phyloP scores from a whole-genome alignment of 2,797 vertebrate species.

The Macropus fuliginosus region DNA sequence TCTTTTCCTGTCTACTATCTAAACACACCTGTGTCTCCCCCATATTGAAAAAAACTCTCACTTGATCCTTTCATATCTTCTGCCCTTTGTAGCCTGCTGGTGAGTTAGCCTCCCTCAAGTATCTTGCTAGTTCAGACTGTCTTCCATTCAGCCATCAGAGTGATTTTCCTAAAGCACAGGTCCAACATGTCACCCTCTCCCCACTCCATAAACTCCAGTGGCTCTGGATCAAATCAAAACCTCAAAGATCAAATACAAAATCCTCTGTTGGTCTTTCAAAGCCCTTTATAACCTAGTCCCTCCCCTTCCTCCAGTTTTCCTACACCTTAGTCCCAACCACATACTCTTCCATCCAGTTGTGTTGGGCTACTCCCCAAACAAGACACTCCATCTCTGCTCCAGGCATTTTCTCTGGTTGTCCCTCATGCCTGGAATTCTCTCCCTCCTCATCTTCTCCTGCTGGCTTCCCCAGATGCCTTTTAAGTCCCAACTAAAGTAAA shows the following conservation, averaged over 20 bases:
- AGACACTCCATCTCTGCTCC: not conserved
- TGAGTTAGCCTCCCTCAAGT: not conserved
- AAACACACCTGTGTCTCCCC: not conserved
- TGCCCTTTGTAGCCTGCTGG: not conserved
- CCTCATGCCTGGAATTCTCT: not conserved
- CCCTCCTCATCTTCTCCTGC: not conserved
- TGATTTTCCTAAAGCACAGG: not conserved
- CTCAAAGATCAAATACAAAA: not conserved
- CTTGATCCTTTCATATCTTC: not conserved
- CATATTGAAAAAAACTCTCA: not conserved
- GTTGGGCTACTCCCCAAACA: no score
- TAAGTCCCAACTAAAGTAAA: not conserved
- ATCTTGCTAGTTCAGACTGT: not conserved
- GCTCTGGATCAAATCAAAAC: not conserved
- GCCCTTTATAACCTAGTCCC: not conserved
- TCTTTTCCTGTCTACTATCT: not conserved
- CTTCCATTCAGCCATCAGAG: not conserved
- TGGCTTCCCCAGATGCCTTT: not conserved
- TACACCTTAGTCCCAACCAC: not conserved
- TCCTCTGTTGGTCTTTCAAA: not conserved
- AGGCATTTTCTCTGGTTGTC: not conserved
- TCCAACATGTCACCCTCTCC: not conserved
- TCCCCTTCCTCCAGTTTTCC: not conserved
- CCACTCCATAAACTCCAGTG: not conserved
- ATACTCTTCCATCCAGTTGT: not conserved